Percentiles rank a stretch among this genome's conserved stretches.
These are phyloP conservation scores for Drosophila bocki DNA, from an alignment of 1,140 invertebrate species.

Conservation along the genomic window DNA sequence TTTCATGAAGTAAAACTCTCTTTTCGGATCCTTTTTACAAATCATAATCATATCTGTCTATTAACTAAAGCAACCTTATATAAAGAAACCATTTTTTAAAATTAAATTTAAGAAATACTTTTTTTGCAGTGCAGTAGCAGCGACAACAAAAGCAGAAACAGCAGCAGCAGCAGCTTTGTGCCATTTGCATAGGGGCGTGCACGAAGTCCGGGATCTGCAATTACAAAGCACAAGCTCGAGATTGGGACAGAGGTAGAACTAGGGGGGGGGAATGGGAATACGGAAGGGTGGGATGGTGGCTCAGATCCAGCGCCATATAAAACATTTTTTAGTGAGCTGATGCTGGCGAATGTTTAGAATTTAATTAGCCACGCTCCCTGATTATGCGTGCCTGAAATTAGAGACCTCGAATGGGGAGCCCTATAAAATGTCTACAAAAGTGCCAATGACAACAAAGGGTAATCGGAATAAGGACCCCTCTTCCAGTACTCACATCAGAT, in stretches of 20 bases:
- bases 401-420: constrained; percentile 29
- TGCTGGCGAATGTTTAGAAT: constrained; percentile 77
- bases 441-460: constrained; percentile 23
- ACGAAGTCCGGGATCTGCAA: constrained; percentile 67
- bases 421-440: constrained; percentile 46
- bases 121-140: constrained; percentile 18
- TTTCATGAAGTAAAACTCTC: no score
- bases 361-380: constrained; percentile 77
- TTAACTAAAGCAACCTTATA: neutral
- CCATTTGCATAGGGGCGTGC: constrained; percentile 80
- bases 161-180: constrained; percentile 22
- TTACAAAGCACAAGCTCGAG: constrained; percentile 59
- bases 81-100: no score
- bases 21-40: no score
- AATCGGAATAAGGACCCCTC: neutral
- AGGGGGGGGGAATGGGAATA: neutral
- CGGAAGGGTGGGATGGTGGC: neutral
- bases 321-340: constrained; percentile 74
- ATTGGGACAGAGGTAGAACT: constrained; percentile 5
- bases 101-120: neutral
- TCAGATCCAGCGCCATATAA: constrained; percentile 56
- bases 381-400: constrained; percentile 76
- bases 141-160: constrained; percentile 15
- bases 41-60: no score
- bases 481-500: constrained; percentile 21